Evolutionary conservation across 2,113 vertebrate genomes (phyloP), one percentile per base, ranked within the genome.

Genomic region (Emydura subglobosa): DNA sequence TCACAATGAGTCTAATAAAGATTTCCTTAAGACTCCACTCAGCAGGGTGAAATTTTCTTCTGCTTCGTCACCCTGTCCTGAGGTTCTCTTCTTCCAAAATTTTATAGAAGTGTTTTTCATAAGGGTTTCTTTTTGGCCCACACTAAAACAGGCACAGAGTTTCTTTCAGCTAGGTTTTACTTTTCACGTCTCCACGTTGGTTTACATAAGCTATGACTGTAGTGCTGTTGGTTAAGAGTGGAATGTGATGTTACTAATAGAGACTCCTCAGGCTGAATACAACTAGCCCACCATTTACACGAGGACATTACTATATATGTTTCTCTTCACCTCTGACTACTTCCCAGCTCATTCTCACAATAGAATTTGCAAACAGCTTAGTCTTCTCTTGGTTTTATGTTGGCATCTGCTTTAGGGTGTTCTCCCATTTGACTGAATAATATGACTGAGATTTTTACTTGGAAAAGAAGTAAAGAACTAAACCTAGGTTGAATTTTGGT

Each of bases 381-480:
- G 22, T 27, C 24, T 84, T 1, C 17, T 25, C 24, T 65, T 27
- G 5, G 10, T 22, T 50, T 74, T 61, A 72, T 19, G 89, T 39
- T 72, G 10, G 86, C 6, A 80, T 90, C 8, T 80, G 12, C 87
- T 89, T 39, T 11, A 39, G 9, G 5, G 42, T 31, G 82, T 92
- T 91, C 95, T 94, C 39, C 89, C 86, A 27, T 79, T 21, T 68
- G 27, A 85, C 27, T 72, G 72, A 96, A 34, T 42, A 24, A n/a
- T 54, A 61, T 0, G 1, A 87, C 6, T 29, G 83, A 89, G 51
- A 78, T 79, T 88, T 92, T 68, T 83, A 94, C n/a, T 61, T 86
- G 31, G 22, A 88, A 87, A 87, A 31, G n/a, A 82, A 42, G 83
- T 83, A 87, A 93, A 79, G 55, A 95, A 59, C 2, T 21, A 91